Evolutionary conservation across 2,797 vertebrate genomes (phyloP).

Genomic region (Linurgus olivaceus): DNA sequence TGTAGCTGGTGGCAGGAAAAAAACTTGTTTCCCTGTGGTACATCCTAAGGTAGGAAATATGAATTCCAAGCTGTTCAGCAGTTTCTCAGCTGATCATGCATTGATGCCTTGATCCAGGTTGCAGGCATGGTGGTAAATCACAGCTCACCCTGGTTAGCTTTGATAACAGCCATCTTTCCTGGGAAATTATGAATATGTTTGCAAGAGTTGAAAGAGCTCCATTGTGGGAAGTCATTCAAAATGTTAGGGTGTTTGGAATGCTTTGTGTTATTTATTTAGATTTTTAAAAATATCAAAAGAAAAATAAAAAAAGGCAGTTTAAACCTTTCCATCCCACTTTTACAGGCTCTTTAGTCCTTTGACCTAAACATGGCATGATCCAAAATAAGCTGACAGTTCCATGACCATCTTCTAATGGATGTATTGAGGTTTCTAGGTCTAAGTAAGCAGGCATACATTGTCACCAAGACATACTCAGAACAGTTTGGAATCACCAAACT

Average conservation of each 20-base stretch:
- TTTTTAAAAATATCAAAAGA: background rate
- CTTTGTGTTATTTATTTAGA: background rate
- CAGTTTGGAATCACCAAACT: background rate
- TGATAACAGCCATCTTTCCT: background rate
- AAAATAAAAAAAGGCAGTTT: background rate
- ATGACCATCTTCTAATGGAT: background rate
- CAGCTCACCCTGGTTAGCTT: background rate
- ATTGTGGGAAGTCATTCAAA: background rate
- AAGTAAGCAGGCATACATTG: fast-evolving
- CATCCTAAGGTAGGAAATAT: background rate
- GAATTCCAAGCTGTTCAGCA: background rate
- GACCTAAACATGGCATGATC: background rate
- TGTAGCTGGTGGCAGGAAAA: background rate
- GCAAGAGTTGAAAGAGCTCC: background rate
- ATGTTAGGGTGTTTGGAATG: background rate
- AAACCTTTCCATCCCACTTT: background rate
- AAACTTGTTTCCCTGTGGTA: background rate
- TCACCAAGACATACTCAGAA: background rate
- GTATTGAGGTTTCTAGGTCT: background rate
- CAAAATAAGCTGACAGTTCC: background rate
- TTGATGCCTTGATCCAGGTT: background rate
- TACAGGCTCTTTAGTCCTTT: background rate
- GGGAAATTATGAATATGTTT: background rate
- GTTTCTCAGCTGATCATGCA: background rate
- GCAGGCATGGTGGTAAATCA: background rate